Evolutionary conservation across 2,888 invertebrate genomes (phyloP).

Genomic region (Scaptomyza tumidula): DNA sequence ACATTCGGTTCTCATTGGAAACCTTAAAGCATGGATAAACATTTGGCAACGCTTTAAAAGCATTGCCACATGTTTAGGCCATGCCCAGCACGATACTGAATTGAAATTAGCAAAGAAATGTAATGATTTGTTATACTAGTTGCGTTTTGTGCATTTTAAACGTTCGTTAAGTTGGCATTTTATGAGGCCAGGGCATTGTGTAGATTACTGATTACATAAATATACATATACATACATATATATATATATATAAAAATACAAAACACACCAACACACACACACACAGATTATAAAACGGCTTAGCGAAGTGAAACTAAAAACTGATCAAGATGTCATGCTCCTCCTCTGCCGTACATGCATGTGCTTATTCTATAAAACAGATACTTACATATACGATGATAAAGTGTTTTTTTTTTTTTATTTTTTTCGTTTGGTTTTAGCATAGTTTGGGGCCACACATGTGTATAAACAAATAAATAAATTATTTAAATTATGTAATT

Average conservation of each 20-base stretch:
- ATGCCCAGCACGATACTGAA: background rate
- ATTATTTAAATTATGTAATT: slow-evolving; percentile 56
- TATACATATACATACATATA: slow-evolving; percentile 12
- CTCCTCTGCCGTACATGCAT: slow-evolving; percentile 18
- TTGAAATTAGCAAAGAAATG: slow-evolving; percentile 2
- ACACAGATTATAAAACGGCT: slow-evolving; percentile 21
- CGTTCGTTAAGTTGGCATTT: slow-evolving; percentile 19
- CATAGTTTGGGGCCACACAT: slow-evolving; percentile 43
- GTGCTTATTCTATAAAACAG: slow-evolving; percentile 35
- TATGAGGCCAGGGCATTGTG: slow-evolving; percentile 16
- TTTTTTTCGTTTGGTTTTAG: slow-evolving; percentile 33
- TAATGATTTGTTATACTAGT: slow-evolving; percentile 8
- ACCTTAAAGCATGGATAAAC: background rate
- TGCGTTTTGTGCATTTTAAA: slow-evolving; percentile 21
- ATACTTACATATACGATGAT: background rate
- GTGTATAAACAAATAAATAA: slow-evolving; percentile 60
- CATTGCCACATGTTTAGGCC: slow-evolving; percentile 16
- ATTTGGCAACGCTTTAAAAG: slow-evolving; percentile 12
- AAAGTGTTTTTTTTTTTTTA: slow-evolving; percentile 4
- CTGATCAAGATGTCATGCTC: slow-evolving; percentile 7
- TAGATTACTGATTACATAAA: slow-evolving; percentile 29
- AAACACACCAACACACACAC: slow-evolving; percentile 12
- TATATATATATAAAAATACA: slow-evolving; percentile 15
- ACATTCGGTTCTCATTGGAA: background rate
- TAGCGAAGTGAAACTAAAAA: slow-evolving; percentile 10